Percentiles rank a stretch among this genome's conserved stretches.
phyloP scores from a whole-genome alignment of 2,797 vertebrate genomes.

The Sebastolobus altivelis region DNA sequence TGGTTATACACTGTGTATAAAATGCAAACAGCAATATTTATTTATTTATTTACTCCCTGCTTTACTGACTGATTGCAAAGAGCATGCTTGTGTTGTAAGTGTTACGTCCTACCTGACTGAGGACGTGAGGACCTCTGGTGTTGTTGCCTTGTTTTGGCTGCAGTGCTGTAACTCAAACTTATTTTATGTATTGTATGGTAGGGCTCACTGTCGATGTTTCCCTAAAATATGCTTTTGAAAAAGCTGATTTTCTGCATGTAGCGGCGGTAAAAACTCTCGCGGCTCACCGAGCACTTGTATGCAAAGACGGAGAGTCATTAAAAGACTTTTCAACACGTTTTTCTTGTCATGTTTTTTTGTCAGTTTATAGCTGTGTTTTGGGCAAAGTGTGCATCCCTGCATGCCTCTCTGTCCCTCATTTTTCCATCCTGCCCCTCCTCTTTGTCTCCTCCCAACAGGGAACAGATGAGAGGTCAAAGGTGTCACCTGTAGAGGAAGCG shows the following conservation, averaged over 20 bases:
- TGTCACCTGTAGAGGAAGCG: slow-evolving; percentile 88
- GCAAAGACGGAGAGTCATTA: slow-evolving; percentile 41
- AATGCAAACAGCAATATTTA: slow-evolving; percentile 24
- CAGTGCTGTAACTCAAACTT: background rate
- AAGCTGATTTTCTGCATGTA: slow-evolving; percentile 6
- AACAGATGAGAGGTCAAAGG: slow-evolving; percentile 90
- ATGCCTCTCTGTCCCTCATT: slow-evolving; percentile 36
- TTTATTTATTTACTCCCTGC: slow-evolving; percentile 16
- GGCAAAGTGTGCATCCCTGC: slow-evolving; percentile 25
- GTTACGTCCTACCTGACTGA: slow-evolving; percentile 9
- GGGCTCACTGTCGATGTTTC: background rate
- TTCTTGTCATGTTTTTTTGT: slow-evolving; percentile 13
- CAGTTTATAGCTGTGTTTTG: slow-evolving; percentile 10
- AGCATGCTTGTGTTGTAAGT: slow-evolving; percentile 10
- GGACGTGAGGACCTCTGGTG: background rate
- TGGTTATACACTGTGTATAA: slow-evolving; percentile 10
- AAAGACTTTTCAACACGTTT: slow-evolving; percentile 33
- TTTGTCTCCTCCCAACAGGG: slow-evolving; percentile 73
- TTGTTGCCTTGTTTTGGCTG: slow-evolving; percentile 6
- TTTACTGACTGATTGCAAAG: slow-evolving; percentile 6
- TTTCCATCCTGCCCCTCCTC: slow-evolving; percentile 50
- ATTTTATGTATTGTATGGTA: background rate
- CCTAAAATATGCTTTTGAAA: background rate
- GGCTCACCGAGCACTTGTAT: background rate
- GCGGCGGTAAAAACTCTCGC: background rate